These are phyloP conservation scores for Alca torda DNA, from an alignment of 2,797 vertebrate species.

Conservation along the genomic window DNA sequence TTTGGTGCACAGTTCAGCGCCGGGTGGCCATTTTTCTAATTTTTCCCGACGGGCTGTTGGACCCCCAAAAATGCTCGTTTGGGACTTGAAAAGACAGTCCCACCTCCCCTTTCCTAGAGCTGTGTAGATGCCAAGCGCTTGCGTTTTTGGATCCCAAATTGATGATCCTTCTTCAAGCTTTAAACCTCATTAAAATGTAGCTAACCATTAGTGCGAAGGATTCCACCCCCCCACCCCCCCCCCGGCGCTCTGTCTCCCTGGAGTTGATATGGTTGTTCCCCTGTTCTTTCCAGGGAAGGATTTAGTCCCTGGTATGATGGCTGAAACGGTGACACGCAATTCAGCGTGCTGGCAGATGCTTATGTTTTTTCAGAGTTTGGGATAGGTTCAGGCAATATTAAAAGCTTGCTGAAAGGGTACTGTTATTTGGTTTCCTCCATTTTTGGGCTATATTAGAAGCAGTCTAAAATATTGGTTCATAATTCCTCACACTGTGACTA, in stretches of 20 bases:
- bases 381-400: slow-evolving; percentile 17
- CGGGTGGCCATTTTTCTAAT: slow-evolving; percentile 49
- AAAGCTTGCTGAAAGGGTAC: background rate
- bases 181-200: background rate
- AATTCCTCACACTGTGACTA: background rate
- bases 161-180: background rate
- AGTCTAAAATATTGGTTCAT: background rate
- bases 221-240: fast-evolving
- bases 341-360: background rate
- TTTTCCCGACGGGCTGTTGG: background rate
- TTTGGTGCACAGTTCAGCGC: slow-evolving; percentile 28
- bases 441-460: background rate
- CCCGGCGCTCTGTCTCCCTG: fast-evolving
- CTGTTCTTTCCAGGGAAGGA: background rate
- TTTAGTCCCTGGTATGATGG: background rate
- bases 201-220: background rate
- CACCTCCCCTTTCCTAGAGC: background rate
- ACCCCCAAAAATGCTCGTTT: background rate
- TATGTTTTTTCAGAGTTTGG: slow-evolving; percentile 39
- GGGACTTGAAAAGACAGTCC: background rate
- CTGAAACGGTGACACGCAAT: background rate
- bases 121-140: background rate
- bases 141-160: background rate
- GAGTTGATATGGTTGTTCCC: background rate
- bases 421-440: slow-evolving; percentile 12